Conservation (phyloP, 1,140 invertebrate species). For the Vanessa atalanta region DNA sequence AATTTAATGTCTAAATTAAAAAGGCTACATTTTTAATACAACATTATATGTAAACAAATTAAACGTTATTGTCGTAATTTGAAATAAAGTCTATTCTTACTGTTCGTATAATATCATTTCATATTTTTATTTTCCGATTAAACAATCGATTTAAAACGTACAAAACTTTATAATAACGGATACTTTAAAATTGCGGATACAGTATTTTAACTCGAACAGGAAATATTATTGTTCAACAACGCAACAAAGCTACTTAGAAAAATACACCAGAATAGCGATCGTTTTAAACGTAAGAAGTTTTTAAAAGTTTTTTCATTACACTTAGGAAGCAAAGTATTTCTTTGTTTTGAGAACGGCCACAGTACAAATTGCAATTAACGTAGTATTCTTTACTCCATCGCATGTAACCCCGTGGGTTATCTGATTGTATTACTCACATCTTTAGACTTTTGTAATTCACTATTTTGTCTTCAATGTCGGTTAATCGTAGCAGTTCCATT, state of each 20-base stretch:
- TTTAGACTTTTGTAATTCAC: conserved; percentile 1
- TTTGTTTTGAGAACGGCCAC: conserved; percentile 33
- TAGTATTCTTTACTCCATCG: conserved; percentile 17
- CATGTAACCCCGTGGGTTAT: neutral
- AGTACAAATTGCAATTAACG: conserved; percentile 36
- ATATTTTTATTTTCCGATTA: neutral
- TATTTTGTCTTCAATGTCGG: neutral
- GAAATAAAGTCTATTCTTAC: too few species aligned
- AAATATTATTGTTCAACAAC: conserved; percentile 31
- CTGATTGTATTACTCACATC: neutral
- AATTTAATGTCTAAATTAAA: too few species aligned
- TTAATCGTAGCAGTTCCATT: neutral
- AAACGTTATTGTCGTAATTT: too few species aligned
- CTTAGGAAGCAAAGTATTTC: conserved; percentile 34
- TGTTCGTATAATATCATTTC: too few species aligned
- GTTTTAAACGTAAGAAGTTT: conserved; percentile 36
- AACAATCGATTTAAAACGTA: neutral
- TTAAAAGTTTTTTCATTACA: conserved; percentile 43
- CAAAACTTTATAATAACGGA: neutral
- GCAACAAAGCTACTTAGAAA: conserved; percentile 33
- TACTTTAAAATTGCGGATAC: neutral
- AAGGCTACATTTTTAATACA: too few species aligned
- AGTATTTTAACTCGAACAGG: conserved; percentile 9
- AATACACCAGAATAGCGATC: conserved; percentile 30
- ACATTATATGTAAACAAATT: too few species aligned